These are phyloP conservation scores for Drosophila bifasciata DNA, from an alignment of 1,140 invertebrate genomes.

Conservation along the genomic window DNA sequence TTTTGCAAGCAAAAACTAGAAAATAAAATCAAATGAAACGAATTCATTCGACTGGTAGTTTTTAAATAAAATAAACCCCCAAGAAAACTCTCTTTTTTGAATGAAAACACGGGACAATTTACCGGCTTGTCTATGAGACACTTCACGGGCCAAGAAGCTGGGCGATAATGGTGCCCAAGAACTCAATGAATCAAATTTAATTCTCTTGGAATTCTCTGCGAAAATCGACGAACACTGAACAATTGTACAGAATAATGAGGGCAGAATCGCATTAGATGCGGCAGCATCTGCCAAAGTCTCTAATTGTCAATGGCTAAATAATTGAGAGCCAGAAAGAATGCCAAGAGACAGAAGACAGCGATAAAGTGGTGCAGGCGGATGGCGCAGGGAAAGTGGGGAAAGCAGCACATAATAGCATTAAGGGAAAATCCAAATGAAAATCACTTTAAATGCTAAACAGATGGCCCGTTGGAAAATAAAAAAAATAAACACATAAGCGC, in stretches of 20 bases:
- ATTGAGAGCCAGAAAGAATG: slow-evolving; percentile 46
- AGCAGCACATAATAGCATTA: slow-evolving; percentile 58
- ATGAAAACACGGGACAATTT: no score
- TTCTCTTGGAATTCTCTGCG: slow-evolving; percentile 23
- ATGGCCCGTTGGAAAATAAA: slow-evolving; percentile 33
- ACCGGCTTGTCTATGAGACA: background rate
- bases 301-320: slow-evolving; percentile 75
- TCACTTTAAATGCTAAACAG: slow-evolving; percentile 73
- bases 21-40: background rate
- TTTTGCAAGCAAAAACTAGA: background rate
- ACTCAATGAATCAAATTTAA: slow-evolving; percentile 39
- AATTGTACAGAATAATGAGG: slow-evolving; percentile 40
- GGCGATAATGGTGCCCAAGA: slow-evolving; percentile 20
- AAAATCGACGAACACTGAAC: slow-evolving; percentile 44
- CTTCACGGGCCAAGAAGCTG: slow-evolving; percentile 13
- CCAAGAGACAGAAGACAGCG: background rate
- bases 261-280: slow-evolving; percentile 49
- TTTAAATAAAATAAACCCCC: no score
- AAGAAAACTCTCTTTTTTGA: no score
- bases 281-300: slow-evolving; percentile 50
- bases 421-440: slow-evolving; percentile 54
- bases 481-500: slow-evolving; percentile 48
- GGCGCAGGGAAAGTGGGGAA: slow-evolving; percentile 2
- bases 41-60: no score
- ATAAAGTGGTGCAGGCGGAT: slow-evolving; percentile 1